These are phyloP conservation scores for Emydura subglobosa DNA, from an alignment of 2,113 vertebrate species.

Conservation along the genomic window DNA sequence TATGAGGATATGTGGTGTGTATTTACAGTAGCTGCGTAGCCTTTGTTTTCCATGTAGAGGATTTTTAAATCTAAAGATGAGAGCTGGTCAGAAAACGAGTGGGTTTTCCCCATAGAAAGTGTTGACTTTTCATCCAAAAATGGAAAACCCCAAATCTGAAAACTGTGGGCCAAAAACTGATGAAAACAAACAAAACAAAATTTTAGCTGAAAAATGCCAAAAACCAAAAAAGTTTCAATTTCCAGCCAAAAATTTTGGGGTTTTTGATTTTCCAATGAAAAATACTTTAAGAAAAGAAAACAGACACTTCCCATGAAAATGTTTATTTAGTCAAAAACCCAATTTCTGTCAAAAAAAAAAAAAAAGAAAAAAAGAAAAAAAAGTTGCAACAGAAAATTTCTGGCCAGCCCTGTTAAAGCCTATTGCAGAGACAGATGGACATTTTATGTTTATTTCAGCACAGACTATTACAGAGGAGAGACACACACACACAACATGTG, in stretches of 20 bases:
- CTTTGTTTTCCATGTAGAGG: neutral
- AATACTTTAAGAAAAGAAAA: neutral
- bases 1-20: neutral
- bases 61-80: neutral
- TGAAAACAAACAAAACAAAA: neutral
- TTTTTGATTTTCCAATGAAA: neutral
- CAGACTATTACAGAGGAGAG: neutral
- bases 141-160: neutral
- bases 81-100: neutral
- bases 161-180: neutral
- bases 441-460: neutral
- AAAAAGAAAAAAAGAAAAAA: neutral
- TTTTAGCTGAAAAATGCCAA: neutral
- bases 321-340: neutral
- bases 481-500: neutral
- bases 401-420: neutral
- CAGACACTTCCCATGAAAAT: neutral
- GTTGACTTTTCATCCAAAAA: neutral
- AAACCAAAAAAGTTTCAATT: neutral
- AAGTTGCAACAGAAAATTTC: neutral
- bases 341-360: neutral
- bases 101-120: neutral
- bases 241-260: neutral
- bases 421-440: neutral
- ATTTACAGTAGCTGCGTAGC: neutral